Evolutionary conservation across 2,797 vertebrate species (phyloP).

Genomic region (Glyptemys insculpta): DNA sequence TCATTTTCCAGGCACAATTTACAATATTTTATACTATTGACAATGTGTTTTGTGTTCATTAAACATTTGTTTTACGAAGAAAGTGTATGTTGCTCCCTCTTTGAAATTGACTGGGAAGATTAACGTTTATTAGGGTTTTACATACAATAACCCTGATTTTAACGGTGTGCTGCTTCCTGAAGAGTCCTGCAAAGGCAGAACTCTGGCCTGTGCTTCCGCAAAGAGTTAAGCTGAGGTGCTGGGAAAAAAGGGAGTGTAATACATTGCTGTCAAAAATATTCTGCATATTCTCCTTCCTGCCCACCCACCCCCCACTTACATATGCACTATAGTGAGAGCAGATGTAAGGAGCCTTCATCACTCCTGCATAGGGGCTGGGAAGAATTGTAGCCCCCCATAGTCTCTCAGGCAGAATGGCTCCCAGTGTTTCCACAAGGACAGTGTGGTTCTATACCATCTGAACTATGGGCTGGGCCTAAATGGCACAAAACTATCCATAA

Average conservation of each 20-base stretch:
- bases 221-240: not conserved
- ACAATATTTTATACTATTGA: too few relatives aligned
- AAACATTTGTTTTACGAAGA: too few relatives aligned
- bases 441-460: not conserved
- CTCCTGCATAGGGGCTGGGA: not conserved
- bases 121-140: too few relatives aligned
- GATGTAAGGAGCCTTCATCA: not conserved
- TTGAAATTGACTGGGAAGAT: too few relatives aligned
- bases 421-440: not conserved
- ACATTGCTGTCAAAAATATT: not conserved
- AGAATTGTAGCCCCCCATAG: too few relatives aligned
- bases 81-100: too few relatives aligned
- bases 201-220: not conserved
- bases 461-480: not conserved
- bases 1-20: too few relatives aligned
- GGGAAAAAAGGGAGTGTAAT: not conserved
- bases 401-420: not conserved
- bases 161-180: not conserved
- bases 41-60: too few relatives aligned
- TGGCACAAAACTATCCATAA: too few relatives aligned
- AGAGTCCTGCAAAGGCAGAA: not conserved
- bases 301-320: not conserved
- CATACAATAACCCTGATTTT: not conserved
- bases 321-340: not conserved
- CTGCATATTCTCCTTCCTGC: too few relatives aligned